These are phyloP conservation scores for Laticauda colubrina DNA, from an alignment of 2,113 vertebrate species.

Conservation along the genomic window DNA sequence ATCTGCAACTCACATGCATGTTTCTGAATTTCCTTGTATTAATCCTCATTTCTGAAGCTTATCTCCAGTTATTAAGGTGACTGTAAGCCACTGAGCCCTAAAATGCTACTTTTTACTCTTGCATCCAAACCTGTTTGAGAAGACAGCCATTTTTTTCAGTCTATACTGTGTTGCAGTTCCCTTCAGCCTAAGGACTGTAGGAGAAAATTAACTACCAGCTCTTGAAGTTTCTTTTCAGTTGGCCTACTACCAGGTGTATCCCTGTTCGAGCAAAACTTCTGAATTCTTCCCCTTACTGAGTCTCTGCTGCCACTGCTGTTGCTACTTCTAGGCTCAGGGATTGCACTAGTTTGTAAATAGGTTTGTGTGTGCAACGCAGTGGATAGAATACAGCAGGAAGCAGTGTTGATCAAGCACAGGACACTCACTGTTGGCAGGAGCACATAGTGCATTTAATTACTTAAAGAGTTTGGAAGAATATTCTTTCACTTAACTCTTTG, in stretches of 20 bases:
- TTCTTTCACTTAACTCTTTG: conserved; percentile 5
- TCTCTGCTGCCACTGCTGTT: neutral
- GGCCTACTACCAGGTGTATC: neutral
- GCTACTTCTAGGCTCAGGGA: conserved; percentile 32
- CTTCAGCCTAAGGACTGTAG: too few species aligned
- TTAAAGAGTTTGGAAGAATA: conserved; percentile 4
- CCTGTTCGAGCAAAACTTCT: neutral
- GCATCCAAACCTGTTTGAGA: neutral
- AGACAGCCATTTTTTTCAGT: too few species aligned
- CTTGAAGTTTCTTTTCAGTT: neutral
- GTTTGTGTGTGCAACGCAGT: conserved; percentile 13
- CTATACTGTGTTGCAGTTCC: neutral
- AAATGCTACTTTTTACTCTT: neutral
- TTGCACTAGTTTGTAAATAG: conserved; percentile 23
- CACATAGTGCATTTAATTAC: conserved; percentile 22
- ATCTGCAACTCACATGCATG: neutral
- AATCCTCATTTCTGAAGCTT: neutral
- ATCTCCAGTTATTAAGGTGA: neutral
- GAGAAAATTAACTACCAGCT: neutral
- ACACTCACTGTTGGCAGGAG: neutral
- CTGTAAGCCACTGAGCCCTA: neutral
- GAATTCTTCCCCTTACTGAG: neutral
- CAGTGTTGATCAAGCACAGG: neutral
- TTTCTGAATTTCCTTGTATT: neutral
- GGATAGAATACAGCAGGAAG: neutral